Evolutionary conservation across 1,140 invertebrate species (phyloP).

Genomic region (Gerris buenoi): DNA sequence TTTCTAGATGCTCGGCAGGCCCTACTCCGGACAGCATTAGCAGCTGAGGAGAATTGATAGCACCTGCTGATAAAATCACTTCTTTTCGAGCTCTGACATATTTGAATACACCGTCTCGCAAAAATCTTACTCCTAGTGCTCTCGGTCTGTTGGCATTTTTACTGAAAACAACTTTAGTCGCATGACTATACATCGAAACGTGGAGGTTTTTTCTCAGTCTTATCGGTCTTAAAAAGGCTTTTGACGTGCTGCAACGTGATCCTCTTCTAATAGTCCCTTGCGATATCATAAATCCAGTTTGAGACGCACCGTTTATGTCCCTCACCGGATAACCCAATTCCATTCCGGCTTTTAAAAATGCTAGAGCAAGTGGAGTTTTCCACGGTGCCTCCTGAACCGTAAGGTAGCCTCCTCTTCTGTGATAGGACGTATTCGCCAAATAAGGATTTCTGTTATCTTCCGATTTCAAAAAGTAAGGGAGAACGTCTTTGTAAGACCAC

Average conservation of each 20-base stretch:
- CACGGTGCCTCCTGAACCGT: slow-evolving; percentile 72
- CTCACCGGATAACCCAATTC: slow-evolving; percentile 60
- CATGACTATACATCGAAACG: slow-evolving; percentile 62
- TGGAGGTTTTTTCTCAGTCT: slow-evolving; percentile 63
- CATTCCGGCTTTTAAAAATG: slow-evolving; percentile 62
- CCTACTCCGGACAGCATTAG: slow-evolving; percentile 81
- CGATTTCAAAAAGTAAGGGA: slow-evolving; percentile 78
- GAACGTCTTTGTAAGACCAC: slow-evolving; percentile 75
- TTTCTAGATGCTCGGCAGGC: slow-evolving; percentile 55
- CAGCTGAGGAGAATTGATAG: slow-evolving; percentile 66
- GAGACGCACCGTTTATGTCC: slow-evolving; percentile 66
- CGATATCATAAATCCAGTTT: slow-evolving; percentile 70
- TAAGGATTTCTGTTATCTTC: slow-evolving; percentile 77
- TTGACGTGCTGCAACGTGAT: slow-evolving; percentile 72
- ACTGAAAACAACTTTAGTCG: slow-evolving; percentile 51
- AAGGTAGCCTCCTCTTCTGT: slow-evolving; percentile 58
- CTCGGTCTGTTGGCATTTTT: slow-evolving; percentile 27
- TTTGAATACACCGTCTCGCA: slow-evolving; percentile 43
- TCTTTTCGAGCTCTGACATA: slow-evolving; percentile 54
- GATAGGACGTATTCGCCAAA: slow-evolving; percentile 52
- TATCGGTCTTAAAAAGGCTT: slow-evolving; percentile 71
- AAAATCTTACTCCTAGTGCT: slow-evolving; percentile 60
- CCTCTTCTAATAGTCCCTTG: slow-evolving; percentile 75
- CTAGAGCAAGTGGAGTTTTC: slow-evolving; percentile 58
- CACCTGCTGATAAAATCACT: slow-evolving; percentile 63